phyloP scores from a whole-genome alignment of 2,888 invertebrate species.

The Gryllus longicercus region DNA sequence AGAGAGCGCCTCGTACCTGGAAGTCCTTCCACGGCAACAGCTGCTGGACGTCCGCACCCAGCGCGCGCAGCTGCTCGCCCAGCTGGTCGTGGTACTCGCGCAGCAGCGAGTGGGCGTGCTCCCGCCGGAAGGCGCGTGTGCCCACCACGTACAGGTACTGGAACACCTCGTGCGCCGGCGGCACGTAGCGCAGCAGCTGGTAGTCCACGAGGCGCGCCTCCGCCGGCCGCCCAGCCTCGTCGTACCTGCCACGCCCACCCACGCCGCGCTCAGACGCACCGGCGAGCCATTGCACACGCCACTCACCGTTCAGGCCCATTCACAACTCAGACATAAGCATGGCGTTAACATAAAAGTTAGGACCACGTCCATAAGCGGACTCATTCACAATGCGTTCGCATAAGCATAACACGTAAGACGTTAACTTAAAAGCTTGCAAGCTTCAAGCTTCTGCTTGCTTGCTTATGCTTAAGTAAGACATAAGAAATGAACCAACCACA shows the following conservation, averaged over 20 bases:
- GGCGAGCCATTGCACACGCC: too few relatives aligned
- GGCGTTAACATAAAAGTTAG: too few relatives aligned
- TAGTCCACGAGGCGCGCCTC: constrained; percentile 25
- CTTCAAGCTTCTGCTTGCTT: too few relatives aligned
- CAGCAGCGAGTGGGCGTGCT: background rate
- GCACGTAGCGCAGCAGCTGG: constrained; percentile 21
- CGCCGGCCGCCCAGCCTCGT: background rate
- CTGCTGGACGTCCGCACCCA: background rate
- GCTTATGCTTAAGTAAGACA: too few relatives aligned
- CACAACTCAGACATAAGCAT: too few relatives aligned
- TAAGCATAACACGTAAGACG: too few relatives aligned
- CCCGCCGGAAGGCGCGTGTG: background rate
- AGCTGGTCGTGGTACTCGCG: background rate
- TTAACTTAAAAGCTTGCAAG: too few relatives aligned
- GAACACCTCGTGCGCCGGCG: constrained; percentile 21
- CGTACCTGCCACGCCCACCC: background rate
- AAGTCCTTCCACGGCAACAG: constrained; percentile 19
- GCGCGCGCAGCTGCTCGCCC: background rate
- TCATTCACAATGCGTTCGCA: too few relatives aligned
- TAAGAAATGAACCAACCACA: too few relatives aligned
- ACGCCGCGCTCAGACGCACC: background rate
- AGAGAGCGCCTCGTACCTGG: background rate
- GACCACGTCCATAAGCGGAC: too few relatives aligned
- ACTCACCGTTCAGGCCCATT: too few relatives aligned
- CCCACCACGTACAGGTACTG: background rate